Conservation (phyloP, 2,888 invertebrate genomes). For the Limulus polyphemus region DNA sequence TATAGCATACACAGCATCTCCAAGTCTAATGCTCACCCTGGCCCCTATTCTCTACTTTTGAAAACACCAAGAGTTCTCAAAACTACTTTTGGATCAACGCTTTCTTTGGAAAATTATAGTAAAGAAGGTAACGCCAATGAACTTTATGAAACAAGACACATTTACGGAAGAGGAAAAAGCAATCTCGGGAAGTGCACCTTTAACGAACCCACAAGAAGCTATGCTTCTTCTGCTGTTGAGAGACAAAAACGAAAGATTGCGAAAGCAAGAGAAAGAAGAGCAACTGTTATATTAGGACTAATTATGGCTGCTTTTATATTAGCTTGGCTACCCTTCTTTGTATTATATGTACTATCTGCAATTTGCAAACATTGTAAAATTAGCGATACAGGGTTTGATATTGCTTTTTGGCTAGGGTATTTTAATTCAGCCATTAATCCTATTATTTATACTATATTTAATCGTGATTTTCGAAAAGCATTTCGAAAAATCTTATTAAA, state of each 20-base stretch:
- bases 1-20: too few species aligned
- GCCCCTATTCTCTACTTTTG: neutral
- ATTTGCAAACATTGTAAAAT: slow-evolving; percentile 46
- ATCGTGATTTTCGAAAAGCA: slow-evolving; percentile 91
- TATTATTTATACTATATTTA: slow-evolving; percentile 86
- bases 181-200: too few species aligned
- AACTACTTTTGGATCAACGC: slow-evolving; percentile 25
- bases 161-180: too few species aligned
- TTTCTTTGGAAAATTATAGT: slow-evolving; percentile 6
- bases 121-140: too few species aligned
- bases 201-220: neutral
- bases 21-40: neutral
- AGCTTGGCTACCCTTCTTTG: slow-evolving; percentile 97
- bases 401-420: slow-evolving; percentile 40
- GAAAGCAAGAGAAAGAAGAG: slow-evolving; percentile 87
- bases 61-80: slow-evolving; percentile 3
- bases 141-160: too few species aligned
- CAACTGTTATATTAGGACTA: slow-evolving; percentile 87
- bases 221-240: slow-evolving; percentile 60
- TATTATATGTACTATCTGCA: slow-evolving; percentile 74
- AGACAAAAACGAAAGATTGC: slow-evolving; percentile 84
- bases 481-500: slow-evolving; percentile 87
- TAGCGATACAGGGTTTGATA: slow-evolving; percentile 31
- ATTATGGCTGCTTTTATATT: slow-evolving; percentile 98
- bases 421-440: slow-evolving; percentile 55